A percentile compares a stretch with the other conserved stretches of the same genome.
Conservation (phyloP, 2,888 invertebrate genomes). For the Hypena proboscidalis region DNA sequence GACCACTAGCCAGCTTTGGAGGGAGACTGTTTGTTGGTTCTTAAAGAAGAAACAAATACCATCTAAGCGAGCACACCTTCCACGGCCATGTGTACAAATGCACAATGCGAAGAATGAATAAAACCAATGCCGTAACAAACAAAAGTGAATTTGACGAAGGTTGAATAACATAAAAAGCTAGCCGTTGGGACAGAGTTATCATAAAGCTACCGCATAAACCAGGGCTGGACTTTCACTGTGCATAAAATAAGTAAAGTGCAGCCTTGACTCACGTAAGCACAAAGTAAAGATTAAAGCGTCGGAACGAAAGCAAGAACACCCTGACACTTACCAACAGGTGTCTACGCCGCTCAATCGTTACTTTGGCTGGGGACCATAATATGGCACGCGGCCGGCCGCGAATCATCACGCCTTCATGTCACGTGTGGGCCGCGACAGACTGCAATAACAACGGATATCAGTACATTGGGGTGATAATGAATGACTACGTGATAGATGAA, state of each 20-base stretch:
- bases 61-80: conserved; percentile 42
- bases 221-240: conserved; percentile 39
- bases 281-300: conserved; percentile 84
- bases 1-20: conserved; percentile 86
- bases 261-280: conserved; percentile 75
- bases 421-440: conserved; percentile 75
- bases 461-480: conserved; percentile 75
- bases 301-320: conserved; percentile 82
- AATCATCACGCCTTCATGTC: conserved; percentile 80
- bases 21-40: conserved; percentile 89
- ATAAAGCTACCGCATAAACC: conserved; percentile 54
- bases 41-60: conserved; percentile 68
- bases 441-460: conserved; percentile 83
- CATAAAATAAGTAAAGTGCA: conserved; percentile 52
- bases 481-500: conserved; percentile 80
- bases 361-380: conserved; percentile 77
- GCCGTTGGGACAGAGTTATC: conserved; percentile 43
- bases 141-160: conserved; percentile 36
- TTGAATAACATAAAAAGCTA: conserved; percentile 42
- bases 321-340: conserved; percentile 85
- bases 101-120: conserved; percentile 36
- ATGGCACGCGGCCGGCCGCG: conserved; percentile 81
- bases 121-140: conserved; percentile 26
- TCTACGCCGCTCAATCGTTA: conserved; percentile 82
- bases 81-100: conserved; percentile 29